These are phyloP conservation scores for Trichoplusia ni DNA, from an alignment of 1,140 invertebrate species.

Conservation along the genomic window DNA sequence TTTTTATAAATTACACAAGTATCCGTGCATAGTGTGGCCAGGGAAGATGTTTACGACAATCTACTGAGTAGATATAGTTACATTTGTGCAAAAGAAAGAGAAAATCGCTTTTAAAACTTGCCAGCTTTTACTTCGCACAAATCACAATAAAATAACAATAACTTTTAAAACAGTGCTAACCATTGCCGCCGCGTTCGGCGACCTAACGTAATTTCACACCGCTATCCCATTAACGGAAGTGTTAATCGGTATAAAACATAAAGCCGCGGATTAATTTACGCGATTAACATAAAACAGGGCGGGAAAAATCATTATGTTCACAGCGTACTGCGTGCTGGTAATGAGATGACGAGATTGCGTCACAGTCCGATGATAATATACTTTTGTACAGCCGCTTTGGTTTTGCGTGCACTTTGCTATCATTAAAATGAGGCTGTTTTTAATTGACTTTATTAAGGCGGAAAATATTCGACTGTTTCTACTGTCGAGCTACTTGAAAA, in stretches of 20 bases:
- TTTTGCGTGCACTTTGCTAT: too few species aligned
- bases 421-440: too few species aligned
- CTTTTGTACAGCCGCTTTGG: too few species aligned
- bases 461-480: too few species aligned
- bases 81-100: too few species aligned
- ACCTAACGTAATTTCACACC: constrained; percentile 39
- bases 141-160: constrained; percentile 23
- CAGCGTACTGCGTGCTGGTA: constrained; percentile 34
- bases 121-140: neutral
- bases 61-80: too few species aligned
- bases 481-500: too few species aligned
- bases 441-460: too few species aligned
- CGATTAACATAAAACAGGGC: constrained; percentile 56
- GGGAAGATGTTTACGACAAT: too few species aligned
- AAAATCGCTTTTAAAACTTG: too few species aligned
- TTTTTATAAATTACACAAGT: too few species aligned
- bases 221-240: constrained; percentile 63
- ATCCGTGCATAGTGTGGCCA: too few species aligned
- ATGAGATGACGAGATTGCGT: constrained; percentile 47
- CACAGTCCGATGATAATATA: neutral
- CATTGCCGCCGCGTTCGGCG: constrained; percentile 9
- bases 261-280: constrained; percentile 48
- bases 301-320: constrained; percentile 49
- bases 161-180: constrained; percentile 11
- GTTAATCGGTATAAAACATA: constrained; percentile 65